phyloP scores from a whole-genome alignment of 2,888 invertebrate genomes.

The Plebejus argus region DNA sequence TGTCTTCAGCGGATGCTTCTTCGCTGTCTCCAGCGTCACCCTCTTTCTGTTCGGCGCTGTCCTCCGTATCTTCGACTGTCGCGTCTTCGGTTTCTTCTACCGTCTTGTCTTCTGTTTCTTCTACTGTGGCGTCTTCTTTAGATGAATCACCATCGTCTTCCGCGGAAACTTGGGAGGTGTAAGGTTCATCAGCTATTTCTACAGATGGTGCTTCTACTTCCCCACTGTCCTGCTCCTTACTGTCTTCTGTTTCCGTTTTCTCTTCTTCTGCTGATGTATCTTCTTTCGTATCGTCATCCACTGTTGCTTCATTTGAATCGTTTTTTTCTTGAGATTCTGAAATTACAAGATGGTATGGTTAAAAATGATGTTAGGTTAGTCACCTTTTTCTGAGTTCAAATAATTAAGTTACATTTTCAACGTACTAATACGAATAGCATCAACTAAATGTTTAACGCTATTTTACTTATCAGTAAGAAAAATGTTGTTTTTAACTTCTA shows the following conservation, averaged over 20 bases:
- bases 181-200: conserved; percentile 76
- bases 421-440: not conserved
- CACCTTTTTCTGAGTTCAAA: not conserved
- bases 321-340: conserved; percentile 75
- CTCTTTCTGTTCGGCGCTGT: conserved; percentile 67
- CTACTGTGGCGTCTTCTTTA: conserved; percentile 58
- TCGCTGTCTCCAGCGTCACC: conserved; percentile 52
- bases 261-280: conserved; percentile 65
- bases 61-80: conserved; percentile 41
- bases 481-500: too few relatives aligned
- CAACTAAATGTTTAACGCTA: not conserved
- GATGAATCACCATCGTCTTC: conserved; percentile 70
- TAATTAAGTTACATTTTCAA: too few relatives aligned
- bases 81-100: not conserved
- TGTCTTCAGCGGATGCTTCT: conserved; percentile 73
- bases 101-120: conserved; percentile 43
- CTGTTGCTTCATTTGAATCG: conserved; percentile 76
- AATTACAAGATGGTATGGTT: conserved; percentile 46
- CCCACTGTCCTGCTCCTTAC: conserved; percentile 49
- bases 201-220: conserved; percentile 66
- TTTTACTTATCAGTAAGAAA: not conserved
- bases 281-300: conserved; percentile 71
- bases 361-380: not conserved
- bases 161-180: conserved; percentile 69
- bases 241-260: conserved; percentile 52